Base-by-base conservation (phyloP, 2,888 invertebrate species). In the Heliconius ethilla region DNA sequence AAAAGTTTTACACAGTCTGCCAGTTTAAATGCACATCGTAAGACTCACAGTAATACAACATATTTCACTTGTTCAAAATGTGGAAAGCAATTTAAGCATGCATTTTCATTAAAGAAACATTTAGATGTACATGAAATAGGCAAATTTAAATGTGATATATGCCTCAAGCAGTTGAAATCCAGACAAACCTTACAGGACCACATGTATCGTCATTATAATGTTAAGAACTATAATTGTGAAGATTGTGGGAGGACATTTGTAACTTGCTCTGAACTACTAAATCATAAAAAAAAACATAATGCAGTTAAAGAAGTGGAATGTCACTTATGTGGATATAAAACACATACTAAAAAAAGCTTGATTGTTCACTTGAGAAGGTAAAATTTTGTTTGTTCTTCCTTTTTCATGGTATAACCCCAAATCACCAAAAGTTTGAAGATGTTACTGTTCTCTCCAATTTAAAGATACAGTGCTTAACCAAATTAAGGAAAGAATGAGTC, bases 71-170 rank as follows among this genome's bases (percentile, higher is more conserved):
- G 94, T 82, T 85, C 90, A 7, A 82, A 86, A 59, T 94, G 94
- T 88, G 94, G 94, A 0, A 94, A 92, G 83, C 94, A 94, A 85
- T 95, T 95, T 80, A 94, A 94, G 86, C 92, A 93, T 85, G 89
- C 91, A 66, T 92, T 90, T 82, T 86, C 92, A 75, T 85, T 94
- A 70, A 93, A 92, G 83, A 92, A 89, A 67, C 94, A 95, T 78
- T 83, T 88, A 73, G 84, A 84, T 78, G 94, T 94, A 1, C 95
- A 95, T 86, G 89, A 89, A 78, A 85, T 55, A 83, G 92, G 90
- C 9, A 85, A 86, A 63, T 93, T 88, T 81, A 80, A 83, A 22
- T 95, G 95, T 83, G 86, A 83, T 62, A 86, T 94, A 78, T 95
- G 95, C 81, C 87, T 88, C n/a, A 94, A 94, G 83, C 83, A 82